Conservation (phyloP, 2,888 invertebrate species). For the Liopterus haemorrhoidalis region DNA sequence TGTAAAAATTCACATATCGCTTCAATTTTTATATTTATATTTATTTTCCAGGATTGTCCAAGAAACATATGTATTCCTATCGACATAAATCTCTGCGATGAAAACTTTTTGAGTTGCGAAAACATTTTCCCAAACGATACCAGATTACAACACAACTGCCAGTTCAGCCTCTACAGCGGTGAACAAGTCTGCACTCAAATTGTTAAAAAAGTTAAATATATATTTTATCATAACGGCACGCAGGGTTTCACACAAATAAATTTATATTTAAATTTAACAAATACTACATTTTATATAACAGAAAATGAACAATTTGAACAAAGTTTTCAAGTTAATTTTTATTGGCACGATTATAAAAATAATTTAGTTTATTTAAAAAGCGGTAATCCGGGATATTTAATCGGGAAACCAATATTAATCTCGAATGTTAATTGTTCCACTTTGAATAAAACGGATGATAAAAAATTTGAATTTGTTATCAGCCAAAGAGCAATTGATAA, state of each 20-base stretch:
- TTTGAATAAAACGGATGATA: constrained; percentile 14
- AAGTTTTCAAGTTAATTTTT: constrained; percentile 38
- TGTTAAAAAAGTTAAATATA: constrained; percentile 39
- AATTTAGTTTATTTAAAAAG: constrained; percentile 47
- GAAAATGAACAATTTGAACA: constrained; percentile 33
- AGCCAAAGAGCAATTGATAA: constrained; percentile 35
- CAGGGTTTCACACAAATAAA: constrained; percentile 43
- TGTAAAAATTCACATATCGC: background rate
- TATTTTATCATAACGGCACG: constrained; percentile 45
- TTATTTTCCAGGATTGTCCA: constrained; percentile 40
- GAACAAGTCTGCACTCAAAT: constrained; percentile 38
- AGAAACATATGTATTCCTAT: constrained; percentile 40
- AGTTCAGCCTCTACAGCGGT: constrained; percentile 29
- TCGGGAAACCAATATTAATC: constrained; percentile 57
- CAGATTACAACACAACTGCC: constrained; percentile 28
- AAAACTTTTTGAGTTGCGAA: constrained; percentile 36
- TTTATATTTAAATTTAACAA: constrained; percentile 37
- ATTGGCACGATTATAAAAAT: constrained; percentile 38
- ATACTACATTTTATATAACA: constrained; percentile 29
- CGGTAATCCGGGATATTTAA: constrained; percentile 72
- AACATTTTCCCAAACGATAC: constrained; percentile 28
- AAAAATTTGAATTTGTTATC: constrained; percentile 30
- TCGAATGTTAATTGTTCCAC: constrained; percentile 36
- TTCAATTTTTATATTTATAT: constrained; percentile 9
- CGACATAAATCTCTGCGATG: constrained; percentile 38